Evolutionary conservation across 2,113 vertebrate species (phyloP), one percentile per base, ranked within the genome.

Genomic region (Marcusenius ussheri): DNA sequence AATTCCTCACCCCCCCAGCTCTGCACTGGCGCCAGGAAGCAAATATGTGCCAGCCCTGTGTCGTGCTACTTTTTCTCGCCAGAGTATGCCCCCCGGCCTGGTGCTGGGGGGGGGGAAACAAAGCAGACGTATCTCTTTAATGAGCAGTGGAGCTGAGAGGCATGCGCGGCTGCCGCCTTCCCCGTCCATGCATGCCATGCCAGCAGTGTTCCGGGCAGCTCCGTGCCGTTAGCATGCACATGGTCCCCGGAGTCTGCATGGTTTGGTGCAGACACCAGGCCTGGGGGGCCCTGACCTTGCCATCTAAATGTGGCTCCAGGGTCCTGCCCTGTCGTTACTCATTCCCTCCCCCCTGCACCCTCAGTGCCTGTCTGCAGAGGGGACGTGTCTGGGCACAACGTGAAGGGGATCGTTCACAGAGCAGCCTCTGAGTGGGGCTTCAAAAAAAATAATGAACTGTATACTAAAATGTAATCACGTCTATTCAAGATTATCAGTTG

Each of bases 101-200:
- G 90, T 94, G 93, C 92, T 91, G 91, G 88, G 93, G 94, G 94
- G 94, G 93, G 94, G 92, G 95, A 96, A 96, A 96, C 95, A 96
- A 96, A 96, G 95, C 95, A 95, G 95, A 95, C 96, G 94, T 93
- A 93, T 94, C 94, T 95, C 94, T 94, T 94, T 96, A 96, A 96
- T 96, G 95, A 96, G 94, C 93, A 93, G 92, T 91, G 88, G 91
- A 89, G 66, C 91, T 93, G 95, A 90, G 21, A 93, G 94, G 95
- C 74, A 42, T 42, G 74, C 11, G 6, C 1, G 35, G 74, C 74
- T 42, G 35, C 74, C 35, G 0, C 31, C 0, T 17, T 35, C 35
- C 74, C 35, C 15, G 0, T 17, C 35, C 17, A 80, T 19, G 74
- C 31, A 39, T 80, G 10, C 66, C 66, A 9, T 74, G 9, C 66